Conservation (phyloP, 2,888 invertebrate species). For the Seira musarum region DNA sequence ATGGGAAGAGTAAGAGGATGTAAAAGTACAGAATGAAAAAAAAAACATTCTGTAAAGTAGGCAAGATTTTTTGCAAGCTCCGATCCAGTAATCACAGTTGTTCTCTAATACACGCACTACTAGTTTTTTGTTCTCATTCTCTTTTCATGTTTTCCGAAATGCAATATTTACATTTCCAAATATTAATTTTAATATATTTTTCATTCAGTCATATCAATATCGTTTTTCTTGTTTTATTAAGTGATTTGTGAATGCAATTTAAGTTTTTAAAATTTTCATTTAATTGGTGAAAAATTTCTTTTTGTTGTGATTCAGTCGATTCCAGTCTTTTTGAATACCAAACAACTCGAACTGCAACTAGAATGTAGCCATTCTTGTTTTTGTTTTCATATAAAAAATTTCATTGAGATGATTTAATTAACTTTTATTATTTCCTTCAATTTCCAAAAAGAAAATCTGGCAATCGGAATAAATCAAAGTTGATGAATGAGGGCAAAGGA, state of each 20-base stretch:
- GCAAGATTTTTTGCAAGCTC: too few species aligned
- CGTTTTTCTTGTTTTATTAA: neutral
- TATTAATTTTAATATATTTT: neutral
- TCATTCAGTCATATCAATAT: neutral
- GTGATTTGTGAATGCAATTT: slow-evolving; percentile 22
- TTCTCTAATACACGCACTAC: neutral
- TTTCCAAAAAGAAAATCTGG: neutral
- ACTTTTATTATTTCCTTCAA: neutral
- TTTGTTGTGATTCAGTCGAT: slow-evolving; percentile 54
- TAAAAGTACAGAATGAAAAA: too few species aligned
- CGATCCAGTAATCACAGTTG: too few species aligned
- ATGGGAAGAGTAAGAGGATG: too few species aligned
- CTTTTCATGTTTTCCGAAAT: slow-evolving; percentile 13
- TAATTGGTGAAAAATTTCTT: too few species aligned
- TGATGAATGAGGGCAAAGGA: neutral
- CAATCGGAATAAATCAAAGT: neutral
- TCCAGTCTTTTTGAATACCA: slow-evolving; percentile 55
- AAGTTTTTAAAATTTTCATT: slow-evolving; percentile 28
- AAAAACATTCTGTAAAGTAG: too few species aligned
- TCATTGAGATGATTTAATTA: neutral
- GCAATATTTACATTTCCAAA: slow-evolving; percentile 19
- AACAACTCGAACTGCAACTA: slow-evolving; percentile 26
- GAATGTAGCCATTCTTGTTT: too few species aligned
- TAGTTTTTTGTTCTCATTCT: neutral
- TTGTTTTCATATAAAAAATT: too few species aligned